Conservation (phyloP, 2,797 vertebrate species). For the Platyrinchus mystaceus region DNA sequence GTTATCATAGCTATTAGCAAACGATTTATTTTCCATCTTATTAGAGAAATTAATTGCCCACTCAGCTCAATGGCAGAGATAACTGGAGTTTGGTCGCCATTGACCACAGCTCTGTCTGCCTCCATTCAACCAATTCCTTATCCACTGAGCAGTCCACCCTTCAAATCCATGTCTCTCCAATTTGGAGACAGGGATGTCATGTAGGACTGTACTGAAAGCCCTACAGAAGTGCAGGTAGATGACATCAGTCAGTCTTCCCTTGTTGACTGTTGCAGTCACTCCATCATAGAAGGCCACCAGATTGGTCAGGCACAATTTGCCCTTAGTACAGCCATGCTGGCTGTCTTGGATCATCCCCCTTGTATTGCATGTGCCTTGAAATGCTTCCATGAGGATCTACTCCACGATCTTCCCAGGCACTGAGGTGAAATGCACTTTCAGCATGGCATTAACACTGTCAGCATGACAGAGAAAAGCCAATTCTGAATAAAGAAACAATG, state of each 20-base stretch:
- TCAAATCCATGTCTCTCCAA: background rate
- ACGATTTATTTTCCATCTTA: background rate
- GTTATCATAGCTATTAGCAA: conserved; percentile 25
- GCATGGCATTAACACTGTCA: background rate
- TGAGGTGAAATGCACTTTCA: background rate
- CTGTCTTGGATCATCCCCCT: background rate
- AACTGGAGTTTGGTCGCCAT: background rate
- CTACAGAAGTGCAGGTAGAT: accelerated
- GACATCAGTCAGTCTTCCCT: background rate
- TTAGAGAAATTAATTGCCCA: background rate
- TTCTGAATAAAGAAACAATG: background rate
- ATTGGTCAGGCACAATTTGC: background rate
- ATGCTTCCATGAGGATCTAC: background rate
- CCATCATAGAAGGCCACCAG: background rate
- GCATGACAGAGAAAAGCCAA: background rate
- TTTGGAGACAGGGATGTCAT: background rate
- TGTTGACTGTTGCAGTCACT: background rate
- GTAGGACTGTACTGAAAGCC: background rate
- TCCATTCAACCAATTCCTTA: background rate
- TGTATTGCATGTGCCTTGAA: background rate
- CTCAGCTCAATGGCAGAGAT: background rate
- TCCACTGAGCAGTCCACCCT: background rate
- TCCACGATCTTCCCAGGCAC: background rate
- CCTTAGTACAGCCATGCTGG: background rate
- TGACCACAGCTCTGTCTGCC: background rate